Evolutionary conservation across 2,113 vertebrate species (phyloP), one percentile per base, ranked within the genome.

Genomic region (Ursus arctos): DNA sequence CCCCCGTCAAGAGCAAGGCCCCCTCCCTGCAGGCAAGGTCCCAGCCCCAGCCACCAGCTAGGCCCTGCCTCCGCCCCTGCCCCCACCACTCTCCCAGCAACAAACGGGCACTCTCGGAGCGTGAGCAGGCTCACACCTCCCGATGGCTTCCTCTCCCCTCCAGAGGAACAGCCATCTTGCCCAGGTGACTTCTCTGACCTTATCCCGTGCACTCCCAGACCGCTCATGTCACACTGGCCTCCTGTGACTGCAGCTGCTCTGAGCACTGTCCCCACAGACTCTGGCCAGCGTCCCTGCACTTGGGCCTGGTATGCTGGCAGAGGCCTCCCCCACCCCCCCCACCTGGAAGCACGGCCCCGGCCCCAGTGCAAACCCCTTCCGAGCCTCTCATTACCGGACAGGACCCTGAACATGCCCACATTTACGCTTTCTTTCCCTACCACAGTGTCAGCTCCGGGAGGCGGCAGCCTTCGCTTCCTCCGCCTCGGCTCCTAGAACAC

Each of bases 41-140:
- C 53, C 40, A 24, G 6, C 63, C 28, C 13, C 51, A 12, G 22
- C 11, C 21, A 2, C n/a, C 21, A 28, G 24, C 24, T 1, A 11
- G 72, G 76, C 67, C 49, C 55, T 2, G n/a, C n/a, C 16, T 14
- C 24, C 1, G 4, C 40, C 69, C 40, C 0, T 0, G 1, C 1
- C 11, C 57, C 26, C 33, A 31, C 24, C 3, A 2, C 74, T 63
- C 63, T 55, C 93, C 76, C 31, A 4, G 36, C 33, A 15, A 26
- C 74, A 81, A 43, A 31, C 15, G 15, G 51, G 49, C 65, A 43
- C 13, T 36, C 14, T 6, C 55, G 22, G 21, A 65, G 11, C 19
- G 3, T 4, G 1, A 55, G 59, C 11, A 18, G 12, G 2, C 53
- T 10, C 47, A 43, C 47, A 4, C 51, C 33, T n/a, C 76, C 40